Percentiles rank a stretch among this genome's conserved stretches.
Evolutionary conservation across 2,797 vertebrate genomes (phyloP).

Genomic region (Sebastes alutus): DNA sequence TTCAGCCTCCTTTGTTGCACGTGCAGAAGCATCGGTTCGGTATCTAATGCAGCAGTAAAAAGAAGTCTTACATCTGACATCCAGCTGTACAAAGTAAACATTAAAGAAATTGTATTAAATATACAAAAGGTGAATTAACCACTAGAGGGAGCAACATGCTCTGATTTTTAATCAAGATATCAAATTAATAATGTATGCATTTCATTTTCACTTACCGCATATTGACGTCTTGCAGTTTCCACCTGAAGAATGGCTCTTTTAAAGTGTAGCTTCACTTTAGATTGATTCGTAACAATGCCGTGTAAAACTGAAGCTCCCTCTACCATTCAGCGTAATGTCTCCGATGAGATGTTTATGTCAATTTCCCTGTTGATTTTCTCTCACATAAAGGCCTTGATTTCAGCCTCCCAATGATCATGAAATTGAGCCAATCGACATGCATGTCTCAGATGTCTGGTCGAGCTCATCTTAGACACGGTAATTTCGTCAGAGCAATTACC

Average conservation of each 20-base stretch:
- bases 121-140: constrained; percentile 10
- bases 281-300: constrained; percentile 76
- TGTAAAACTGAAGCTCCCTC: constrained; percentile 76
- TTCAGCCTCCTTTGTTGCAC: constrained; percentile 40
- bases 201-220: neutral
- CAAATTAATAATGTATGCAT: neutral
- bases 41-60: neutral
- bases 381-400: constrained; percentile 78
- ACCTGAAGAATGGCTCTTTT: constrained; percentile 15
- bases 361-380: constrained; percentile 73
- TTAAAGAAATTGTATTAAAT: neutral
- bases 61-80: constrained; percentile 4
- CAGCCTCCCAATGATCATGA: constrained; percentile 89
- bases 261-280: constrained; percentile 69
- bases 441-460: constrained; percentile 83
- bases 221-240: neutral
- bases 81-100: constrained; percentile 7
- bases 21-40: constrained; percentile 13
- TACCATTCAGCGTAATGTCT: constrained; percentile 56
- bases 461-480: constrained; percentile 90
- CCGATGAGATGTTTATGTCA: constrained; percentile 77
- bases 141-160: constrained; percentile 6
- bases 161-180: neutral
- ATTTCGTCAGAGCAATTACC: constrained; percentile 95
- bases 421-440: constrained; percentile 90